Evolutionary conservation across 2,797 vertebrate species (phyloP).

Genomic region (Coregonus ussuriensis): DNA sequence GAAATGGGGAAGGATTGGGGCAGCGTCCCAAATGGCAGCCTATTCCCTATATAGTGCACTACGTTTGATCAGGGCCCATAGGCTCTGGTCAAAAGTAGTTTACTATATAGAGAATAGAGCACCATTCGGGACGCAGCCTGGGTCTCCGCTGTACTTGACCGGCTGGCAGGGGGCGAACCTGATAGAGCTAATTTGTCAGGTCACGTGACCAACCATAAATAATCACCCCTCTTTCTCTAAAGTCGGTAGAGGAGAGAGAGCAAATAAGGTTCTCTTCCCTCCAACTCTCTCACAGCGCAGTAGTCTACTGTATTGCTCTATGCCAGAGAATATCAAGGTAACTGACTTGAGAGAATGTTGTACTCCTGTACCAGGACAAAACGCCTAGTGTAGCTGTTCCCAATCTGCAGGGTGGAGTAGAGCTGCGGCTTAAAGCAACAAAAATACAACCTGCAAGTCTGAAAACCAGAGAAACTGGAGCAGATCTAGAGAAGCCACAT

Average conservation of each 20-base stretch:
- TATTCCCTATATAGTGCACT: no score
- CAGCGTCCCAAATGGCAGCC: not conserved
- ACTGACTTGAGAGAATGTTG: conserved; percentile 26
- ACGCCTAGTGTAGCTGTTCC: conserved; percentile 47
- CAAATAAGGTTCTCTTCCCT: not conserved
- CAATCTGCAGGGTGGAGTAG: conserved; percentile 39
- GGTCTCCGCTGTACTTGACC: not conserved
- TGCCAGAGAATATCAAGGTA: conserved; percentile 20
- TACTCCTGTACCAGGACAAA: conserved; percentile 43
- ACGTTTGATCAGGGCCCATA: no score
- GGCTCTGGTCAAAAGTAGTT: no score
- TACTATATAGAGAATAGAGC: no score
- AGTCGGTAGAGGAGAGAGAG: not conserved
- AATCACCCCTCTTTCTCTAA: not conserved
- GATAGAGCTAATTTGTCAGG: not conserved
- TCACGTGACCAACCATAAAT: conserved; percentile 34
- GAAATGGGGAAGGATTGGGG: not conserved
- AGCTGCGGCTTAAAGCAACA: conserved; percentile 26
- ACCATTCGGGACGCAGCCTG: no score
- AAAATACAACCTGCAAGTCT: conserved; percentile 1
- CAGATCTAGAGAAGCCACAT: not conserved
- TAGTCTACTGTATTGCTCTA: conserved; percentile 8
- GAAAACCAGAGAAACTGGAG: not conserved
- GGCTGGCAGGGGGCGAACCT: not conserved
- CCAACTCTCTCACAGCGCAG: conserved; percentile 16